Percentiles rank a stretch among this genome's conserved stretches.
Conservation (phyloP, 2,113 vertebrate species). For the Phoenicopterus ruber region DNA sequence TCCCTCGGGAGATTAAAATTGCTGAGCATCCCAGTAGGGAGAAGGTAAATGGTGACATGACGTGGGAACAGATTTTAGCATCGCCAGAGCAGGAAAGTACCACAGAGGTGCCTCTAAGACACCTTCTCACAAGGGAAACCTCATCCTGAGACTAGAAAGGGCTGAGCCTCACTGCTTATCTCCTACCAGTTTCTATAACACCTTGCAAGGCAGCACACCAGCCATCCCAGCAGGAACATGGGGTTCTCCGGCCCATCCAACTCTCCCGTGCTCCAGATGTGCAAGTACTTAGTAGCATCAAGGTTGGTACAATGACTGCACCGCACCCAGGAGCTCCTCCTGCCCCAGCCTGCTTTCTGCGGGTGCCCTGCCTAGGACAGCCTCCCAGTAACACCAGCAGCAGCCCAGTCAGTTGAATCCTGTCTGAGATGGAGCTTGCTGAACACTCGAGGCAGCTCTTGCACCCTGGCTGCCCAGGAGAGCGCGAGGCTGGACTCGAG, state of each 20-base stretch:
- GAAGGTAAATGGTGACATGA: not conserved
- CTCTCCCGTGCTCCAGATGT: not conserved
- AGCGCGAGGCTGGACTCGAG: fast-evolving
- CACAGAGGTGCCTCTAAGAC: not conserved
- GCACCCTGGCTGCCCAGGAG: fast-evolving
- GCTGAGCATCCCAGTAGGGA: not conserved
- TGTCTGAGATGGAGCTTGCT: not conserved
- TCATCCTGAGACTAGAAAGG: not conserved
- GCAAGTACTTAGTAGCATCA: not conserved
- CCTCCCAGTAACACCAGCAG: not conserved
- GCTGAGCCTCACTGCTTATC: not conserved
- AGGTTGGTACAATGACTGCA: not conserved
- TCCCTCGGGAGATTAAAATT: not conserved
- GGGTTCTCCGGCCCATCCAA: not conserved
- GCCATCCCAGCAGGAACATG: not conserved
- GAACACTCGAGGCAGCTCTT: not conserved
- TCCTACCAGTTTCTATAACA: not conserved
- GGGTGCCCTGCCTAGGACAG: not conserved
- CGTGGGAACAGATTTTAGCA: not conserved
- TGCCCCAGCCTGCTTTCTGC: not conserved
- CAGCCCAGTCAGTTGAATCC: not conserved
- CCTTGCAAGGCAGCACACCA: not conserved
- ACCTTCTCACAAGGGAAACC: not conserved
- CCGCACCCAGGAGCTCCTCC: not conserved
- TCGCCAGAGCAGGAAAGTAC: not conserved